Conservation (phyloP, 2,888 invertebrate species). For the Sthenelais limicola region DNA sequence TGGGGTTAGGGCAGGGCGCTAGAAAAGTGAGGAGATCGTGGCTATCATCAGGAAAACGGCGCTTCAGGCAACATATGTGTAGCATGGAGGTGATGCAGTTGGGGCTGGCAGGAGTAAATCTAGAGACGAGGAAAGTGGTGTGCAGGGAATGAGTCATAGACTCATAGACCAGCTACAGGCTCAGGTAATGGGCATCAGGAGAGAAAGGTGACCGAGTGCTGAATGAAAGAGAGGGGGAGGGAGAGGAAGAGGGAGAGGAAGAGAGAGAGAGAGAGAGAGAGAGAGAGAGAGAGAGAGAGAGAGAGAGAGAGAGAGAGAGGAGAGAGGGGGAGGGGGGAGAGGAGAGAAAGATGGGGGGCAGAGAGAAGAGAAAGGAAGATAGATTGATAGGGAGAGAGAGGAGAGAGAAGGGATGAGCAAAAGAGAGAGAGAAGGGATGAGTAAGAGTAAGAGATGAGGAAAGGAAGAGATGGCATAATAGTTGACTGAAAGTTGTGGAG, state of each 20-base stretch:
- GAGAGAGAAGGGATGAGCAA: neutral
- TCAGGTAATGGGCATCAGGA: too few relatives aligned
- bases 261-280: neutral
- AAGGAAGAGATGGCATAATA: neutral
- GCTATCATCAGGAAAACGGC: too few relatives aligned
- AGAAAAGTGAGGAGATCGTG: too few relatives aligned
- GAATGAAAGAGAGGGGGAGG: too few relatives aligned
- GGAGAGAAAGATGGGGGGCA: neutral
- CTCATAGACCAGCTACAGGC: too few relatives aligned
- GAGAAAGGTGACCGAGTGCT: too few relatives aligned
- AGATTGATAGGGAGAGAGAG: conserved; percentile 2
- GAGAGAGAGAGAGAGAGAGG: neutral
- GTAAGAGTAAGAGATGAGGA: neutral
- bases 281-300: conserved; percentile 1
- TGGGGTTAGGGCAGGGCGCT: neutral
- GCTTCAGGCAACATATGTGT: too few relatives aligned
- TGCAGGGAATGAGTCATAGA: too few relatives aligned
- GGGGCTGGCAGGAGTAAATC: too few relatives aligned
- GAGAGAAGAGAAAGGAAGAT: neutral
- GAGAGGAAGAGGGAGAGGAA: too few relatives aligned
- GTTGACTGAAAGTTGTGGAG: neutral
- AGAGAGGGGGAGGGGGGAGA: neutral
- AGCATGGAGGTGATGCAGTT: too few relatives aligned
- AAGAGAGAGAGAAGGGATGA: neutral
- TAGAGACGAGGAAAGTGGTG: too few relatives aligned